These are phyloP conservation scores for Phenganax marumi DNA, from an alignment of 92 coral and sea anemone species.

Conservation along the genomic window DNA sequence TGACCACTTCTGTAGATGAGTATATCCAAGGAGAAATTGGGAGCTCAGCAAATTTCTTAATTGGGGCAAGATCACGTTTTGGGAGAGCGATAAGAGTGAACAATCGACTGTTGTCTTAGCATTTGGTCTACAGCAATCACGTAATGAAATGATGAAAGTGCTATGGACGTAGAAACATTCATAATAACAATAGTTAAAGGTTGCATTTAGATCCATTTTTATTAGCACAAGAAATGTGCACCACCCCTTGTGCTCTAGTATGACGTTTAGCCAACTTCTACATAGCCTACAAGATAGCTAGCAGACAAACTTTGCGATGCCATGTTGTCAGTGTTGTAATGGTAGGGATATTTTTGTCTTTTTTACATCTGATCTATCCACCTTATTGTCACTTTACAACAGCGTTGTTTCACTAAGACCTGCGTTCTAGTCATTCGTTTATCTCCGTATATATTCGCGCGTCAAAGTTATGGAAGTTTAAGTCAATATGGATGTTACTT, in stretches of 20 bases:
- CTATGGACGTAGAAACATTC: neutral
- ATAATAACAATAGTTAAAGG: neutral
- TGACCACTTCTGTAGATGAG: conserved; percentile 1
- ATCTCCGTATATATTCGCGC: too few relatives aligned
- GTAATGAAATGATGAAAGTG: neutral
- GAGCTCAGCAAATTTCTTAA: conserved; percentile 56
- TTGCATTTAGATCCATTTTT: too few relatives aligned
- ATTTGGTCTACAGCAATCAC: neutral
- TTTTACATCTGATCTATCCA: too few relatives aligned
- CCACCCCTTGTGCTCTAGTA: too few relatives aligned
- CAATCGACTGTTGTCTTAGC: conserved; percentile 42
- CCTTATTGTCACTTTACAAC: too few relatives aligned
- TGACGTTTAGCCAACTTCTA: conserved; percentile 14
- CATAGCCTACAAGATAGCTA: conserved; percentile 23
- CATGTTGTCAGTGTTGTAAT: conserved; percentile 5
- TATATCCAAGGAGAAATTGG: conserved; percentile 54
- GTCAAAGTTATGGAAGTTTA: too few relatives aligned
- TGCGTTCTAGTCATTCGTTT: too few relatives aligned
- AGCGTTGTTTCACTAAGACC: too few relatives aligned
- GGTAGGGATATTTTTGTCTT: too few relatives aligned
- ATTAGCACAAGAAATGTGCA: too few relatives aligned
- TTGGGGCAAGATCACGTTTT: conserved; percentile 62
- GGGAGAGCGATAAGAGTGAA: conserved; percentile 65
- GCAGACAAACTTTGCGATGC: conserved; percentile 16
- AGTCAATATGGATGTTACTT: too few relatives aligned